Conservation (phyloP, 2,113 vertebrate species). For the Anarhynchus alexandrinus region DNA sequence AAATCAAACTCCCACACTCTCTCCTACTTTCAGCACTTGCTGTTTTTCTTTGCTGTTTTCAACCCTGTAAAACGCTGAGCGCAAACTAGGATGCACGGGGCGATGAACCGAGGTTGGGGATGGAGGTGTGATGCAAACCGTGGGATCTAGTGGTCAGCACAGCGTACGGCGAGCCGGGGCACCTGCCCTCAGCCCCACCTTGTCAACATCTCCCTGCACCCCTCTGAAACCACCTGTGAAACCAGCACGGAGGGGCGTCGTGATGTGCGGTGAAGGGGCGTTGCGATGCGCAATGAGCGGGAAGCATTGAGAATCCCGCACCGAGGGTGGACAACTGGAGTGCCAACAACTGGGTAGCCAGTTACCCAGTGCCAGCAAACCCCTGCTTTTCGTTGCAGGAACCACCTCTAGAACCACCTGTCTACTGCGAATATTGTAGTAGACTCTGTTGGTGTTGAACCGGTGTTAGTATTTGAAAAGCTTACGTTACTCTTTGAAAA, state of each 20-base stretch:
- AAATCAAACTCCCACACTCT: background rate
- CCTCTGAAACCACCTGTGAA: background rate
- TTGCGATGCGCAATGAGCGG: background rate
- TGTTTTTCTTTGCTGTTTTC: background rate
- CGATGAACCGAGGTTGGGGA: fast-evolving
- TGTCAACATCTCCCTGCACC: background rate
- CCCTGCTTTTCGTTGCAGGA: background rate
- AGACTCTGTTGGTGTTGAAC: background rate
- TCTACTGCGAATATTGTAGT: background rate
- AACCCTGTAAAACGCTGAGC: background rate
- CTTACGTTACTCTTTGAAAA: background rate
- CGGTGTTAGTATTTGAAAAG: background rate
- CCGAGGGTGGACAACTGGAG: no score
- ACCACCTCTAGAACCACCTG: background rate
- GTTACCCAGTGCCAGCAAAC: background rate
- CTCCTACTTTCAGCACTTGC: background rate
- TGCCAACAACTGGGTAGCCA: background rate
- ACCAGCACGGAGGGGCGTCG: background rate
- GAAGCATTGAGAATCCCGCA: background rate
- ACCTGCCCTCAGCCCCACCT: no score
- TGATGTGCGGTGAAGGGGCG: no score
- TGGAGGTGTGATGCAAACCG: background rate
- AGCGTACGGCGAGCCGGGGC: fast-evolving
- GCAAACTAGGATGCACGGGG: background rate
- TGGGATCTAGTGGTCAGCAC: background rate